A percentile compares a stretch with the other conserved stretches of the same genome.
Evolutionary conservation across 2,113 vertebrate genomes (phyloP).

Genomic region (Chionomys nivalis): DNA sequence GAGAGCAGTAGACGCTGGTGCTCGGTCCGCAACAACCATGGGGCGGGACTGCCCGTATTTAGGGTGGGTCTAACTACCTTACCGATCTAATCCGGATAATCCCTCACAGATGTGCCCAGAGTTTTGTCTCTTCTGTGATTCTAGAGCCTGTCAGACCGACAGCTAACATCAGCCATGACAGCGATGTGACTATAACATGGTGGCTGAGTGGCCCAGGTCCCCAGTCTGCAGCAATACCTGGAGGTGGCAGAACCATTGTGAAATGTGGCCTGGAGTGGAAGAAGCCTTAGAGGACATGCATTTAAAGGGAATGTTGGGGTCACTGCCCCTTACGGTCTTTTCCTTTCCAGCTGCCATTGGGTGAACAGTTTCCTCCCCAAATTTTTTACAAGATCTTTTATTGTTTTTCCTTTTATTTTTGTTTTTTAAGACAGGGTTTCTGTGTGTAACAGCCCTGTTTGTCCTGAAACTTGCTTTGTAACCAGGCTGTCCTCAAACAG

Average conservation of each 20-base stretch:
- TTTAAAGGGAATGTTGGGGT: neutral
- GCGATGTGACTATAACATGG: neutral
- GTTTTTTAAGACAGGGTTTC: no score
- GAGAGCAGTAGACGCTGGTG: neutral
- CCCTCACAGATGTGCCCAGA: neutral
- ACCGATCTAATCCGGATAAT: neutral
- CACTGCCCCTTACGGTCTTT: neutral
- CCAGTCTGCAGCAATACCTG: neutral
- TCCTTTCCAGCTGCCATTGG: no score
- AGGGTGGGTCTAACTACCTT: neutral
- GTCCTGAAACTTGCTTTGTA: no score
- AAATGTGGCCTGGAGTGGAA: neutral
- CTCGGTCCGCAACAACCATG: neutral
- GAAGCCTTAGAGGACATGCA: neutral
- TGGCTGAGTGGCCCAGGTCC: neutral
- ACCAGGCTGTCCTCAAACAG: no score
- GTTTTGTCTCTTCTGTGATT: no score
- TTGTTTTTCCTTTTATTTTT: no score
- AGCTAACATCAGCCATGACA: neutral
- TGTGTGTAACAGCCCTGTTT: no score
- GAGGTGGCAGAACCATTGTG: neutral
- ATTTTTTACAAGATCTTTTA: no score
- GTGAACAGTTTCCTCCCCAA: neutral
- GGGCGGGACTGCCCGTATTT: neutral
- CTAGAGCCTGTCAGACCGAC: neutral